Evolutionary conservation across 2,888 invertebrate genomes (phyloP).

Genomic region (Monochamus alternatus): DNA sequence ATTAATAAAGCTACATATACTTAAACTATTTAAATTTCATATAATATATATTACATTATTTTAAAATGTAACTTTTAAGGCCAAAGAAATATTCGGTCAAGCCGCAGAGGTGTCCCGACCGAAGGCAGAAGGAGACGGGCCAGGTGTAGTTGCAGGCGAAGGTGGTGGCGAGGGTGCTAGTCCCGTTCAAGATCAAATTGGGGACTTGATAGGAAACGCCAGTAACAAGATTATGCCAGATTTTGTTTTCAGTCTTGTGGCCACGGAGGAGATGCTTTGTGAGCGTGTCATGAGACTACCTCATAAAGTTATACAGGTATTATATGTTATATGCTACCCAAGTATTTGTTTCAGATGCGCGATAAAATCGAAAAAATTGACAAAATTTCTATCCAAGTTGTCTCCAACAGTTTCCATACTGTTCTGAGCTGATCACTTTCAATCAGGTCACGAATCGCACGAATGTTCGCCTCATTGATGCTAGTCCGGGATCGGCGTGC

Average conservation of each 20-base stretch:
- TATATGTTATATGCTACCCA: too few relatives aligned
- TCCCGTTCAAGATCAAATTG: constrained; percentile 32
- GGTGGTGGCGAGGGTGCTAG: constrained; percentile 55
- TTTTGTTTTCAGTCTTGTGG: constrained; percentile 72
- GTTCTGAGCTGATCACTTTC: too few relatives aligned
- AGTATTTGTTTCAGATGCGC: too few relatives aligned
- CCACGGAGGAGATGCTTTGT: constrained; percentile 76
- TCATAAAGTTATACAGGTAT: constrained; percentile 70
- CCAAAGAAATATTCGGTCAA: constrained; percentile 68
- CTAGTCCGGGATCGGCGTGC: too few relatives aligned
- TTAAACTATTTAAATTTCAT: too few relatives aligned
- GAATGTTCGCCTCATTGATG: too few relatives aligned
- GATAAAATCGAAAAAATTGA: too few relatives aligned
- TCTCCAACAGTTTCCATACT: too few relatives aligned
- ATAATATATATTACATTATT: not conserved
- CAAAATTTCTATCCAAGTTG: too few relatives aligned
- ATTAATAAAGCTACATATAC: too few relatives aligned
- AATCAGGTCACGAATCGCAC: too few relatives aligned
- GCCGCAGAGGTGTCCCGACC: constrained; percentile 64
- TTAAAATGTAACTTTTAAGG: constrained; percentile 46
- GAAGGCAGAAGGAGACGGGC: constrained; percentile 63
- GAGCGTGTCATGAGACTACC: constrained; percentile 77
- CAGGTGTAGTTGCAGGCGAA: constrained; percentile 68
- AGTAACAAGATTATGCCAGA: constrained; percentile 70
- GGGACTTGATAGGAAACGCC: constrained; percentile 49